Conservation (phyloP, 2,888 invertebrate genomes). For the Zhengitettix transpicula region DNA sequence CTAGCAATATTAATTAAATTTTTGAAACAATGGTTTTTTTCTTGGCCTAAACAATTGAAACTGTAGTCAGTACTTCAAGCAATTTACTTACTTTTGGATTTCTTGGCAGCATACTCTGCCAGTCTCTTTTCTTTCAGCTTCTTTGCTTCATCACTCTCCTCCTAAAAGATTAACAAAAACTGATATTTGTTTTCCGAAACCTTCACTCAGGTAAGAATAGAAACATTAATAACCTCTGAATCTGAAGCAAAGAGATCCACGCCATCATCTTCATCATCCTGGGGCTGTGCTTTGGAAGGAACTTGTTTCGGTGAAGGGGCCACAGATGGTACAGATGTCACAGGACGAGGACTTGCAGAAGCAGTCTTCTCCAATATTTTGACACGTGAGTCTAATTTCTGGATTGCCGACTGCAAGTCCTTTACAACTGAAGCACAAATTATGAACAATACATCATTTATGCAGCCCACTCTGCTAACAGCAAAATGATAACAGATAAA, state of each 20-base stretch:
- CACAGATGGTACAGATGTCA: constrained; percentile 19
- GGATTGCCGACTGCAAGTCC: constrained; percentile 23
- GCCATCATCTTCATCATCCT: constrained; percentile 50
- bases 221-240: constrained; percentile 35
- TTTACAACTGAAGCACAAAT: constrained; percentile 3
- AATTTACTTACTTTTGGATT: constrained; percentile 55
- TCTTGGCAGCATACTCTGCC: constrained; percentile 79
- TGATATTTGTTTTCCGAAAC: not conserved
- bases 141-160: constrained; percentile 53
- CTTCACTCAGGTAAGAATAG: not conserved
- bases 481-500: too few relatives aligned
- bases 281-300: constrained; percentile 16
- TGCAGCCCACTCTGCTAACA: too few relatives aligned
- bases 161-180: constrained; percentile 26
- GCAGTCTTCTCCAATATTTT: constrained; percentile 25
- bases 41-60: too few relatives aligned
- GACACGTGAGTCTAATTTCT: constrained; percentile 32
- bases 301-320: constrained; percentile 19
- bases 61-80: too few relatives aligned
- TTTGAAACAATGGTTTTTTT: too few relatives aligned
- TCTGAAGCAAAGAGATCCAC: constrained; percentile 71
- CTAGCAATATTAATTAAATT: too few relatives aligned
- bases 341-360: constrained; percentile 22
- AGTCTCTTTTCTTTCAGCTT: constrained; percentile 68
- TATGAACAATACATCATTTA: too few relatives aligned